Base-by-base conservation (phyloP, 1,140 invertebrate genomes). In the Mycetomoellerius zeteki region DNA sequence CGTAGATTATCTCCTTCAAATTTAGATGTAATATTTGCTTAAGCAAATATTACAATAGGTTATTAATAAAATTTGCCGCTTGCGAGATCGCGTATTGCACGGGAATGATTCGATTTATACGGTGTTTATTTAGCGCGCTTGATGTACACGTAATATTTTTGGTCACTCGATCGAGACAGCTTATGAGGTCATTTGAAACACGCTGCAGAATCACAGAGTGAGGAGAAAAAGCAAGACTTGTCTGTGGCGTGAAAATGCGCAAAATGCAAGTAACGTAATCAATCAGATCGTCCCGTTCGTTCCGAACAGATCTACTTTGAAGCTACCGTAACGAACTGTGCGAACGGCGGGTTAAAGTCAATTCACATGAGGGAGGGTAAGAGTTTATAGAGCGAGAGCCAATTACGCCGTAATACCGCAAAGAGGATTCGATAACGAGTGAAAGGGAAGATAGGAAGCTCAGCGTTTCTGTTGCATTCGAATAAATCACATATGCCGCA, bases 351-450 rank as follows among this genome's bases (percentile, higher is more conserved):
- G 78, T 81, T 81, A 81, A 71, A 81, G 78, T 81, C 47, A 69
- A 69, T 81, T 69, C 77, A 37, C 30, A 81, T 71, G 33, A 81
- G 78, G 65, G 33, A 81, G 78, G 65, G 64, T 69, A 81, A 81
- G 78, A 81, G 78, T 71, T 81, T 69, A 81, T 71, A 33, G 65
- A 81, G 64, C 64, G 64, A 71, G 50, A 81, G 24, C 33, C 78
- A 81, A 71, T 81, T 81, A 81, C 65, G 33, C 10, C 33, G 65
- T 43, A 37, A 81, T 69, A 16, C 30, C 77, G 64, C 77, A 81
- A 81, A 81, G 65, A 81, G 65, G 78, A 81, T 81, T 81, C 33
- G 47, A 81, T 81, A 81, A 81, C 65, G 78, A 71, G 65, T 6
- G 19, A 81, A 81, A 81, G 16, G 78, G 19, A 37, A 43, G 50